Evolutionary conservation across 2,888 invertebrate species (phyloP).

Genomic region (Ceratothoa steindachneri): DNA sequence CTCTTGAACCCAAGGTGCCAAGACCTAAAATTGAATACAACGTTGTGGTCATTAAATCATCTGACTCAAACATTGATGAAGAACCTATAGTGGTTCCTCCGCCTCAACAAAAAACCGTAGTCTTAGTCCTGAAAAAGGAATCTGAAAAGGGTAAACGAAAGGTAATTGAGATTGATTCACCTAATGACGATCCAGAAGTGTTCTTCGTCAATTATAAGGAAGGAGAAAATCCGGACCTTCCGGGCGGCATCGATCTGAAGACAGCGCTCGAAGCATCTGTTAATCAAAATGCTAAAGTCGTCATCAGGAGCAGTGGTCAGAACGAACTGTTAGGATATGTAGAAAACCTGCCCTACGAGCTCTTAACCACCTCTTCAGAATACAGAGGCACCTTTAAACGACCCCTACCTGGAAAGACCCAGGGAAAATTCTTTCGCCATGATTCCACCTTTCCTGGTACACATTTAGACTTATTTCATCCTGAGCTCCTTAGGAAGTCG

Average conservation of each 20-base stretch:
- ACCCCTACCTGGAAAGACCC: too few relatives aligned
- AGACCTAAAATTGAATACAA: slow-evolving; percentile 4
- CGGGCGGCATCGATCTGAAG: background rate
- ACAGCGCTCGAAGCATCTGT: too few relatives aligned
- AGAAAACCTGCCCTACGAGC: too few relatives aligned
- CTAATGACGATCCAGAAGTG: background rate
- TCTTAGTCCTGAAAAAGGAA: background rate
- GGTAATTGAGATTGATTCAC: background rate
- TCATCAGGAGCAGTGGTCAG: too few relatives aligned
- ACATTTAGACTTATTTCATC: too few relatives aligned
- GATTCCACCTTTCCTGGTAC: too few relatives aligned
- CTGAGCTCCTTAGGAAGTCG: too few relatives aligned
- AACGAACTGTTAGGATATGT: too few relatives aligned
- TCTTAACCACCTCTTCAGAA: background rate
- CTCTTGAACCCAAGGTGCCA: background rate
- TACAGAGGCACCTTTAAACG: background rate
- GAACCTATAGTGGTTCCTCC: slow-evolving; percentile 1
- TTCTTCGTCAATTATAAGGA: background rate
- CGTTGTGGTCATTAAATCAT: background rate
- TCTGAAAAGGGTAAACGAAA: background rate
- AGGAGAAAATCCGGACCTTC: background rate
- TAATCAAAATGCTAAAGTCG: too few relatives aligned
- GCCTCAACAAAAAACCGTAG: background rate
- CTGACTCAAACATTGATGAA: background rate
- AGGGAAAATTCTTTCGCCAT: too few relatives aligned